Evolutionary conservation across 2,113 vertebrate genomes (phyloP).

Genomic region (Nothobranchius kuhntae): DNA sequence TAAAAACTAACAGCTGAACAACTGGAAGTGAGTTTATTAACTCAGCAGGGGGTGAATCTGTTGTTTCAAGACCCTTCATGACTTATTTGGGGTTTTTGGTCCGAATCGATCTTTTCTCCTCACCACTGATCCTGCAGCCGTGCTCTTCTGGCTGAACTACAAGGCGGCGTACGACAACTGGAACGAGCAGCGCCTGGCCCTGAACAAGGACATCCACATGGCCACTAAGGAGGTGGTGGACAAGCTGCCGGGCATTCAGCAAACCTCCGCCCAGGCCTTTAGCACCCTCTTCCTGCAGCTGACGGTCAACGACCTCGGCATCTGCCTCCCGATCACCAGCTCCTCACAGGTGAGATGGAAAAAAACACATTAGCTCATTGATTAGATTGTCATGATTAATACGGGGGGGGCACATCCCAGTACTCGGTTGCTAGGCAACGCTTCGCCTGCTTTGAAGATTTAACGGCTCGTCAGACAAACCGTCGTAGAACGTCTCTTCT

Average conservation of each 20-base stretch:
- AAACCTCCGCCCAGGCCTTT: constrained; percentile 95
- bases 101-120: not conserved
- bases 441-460: too few species aligned
- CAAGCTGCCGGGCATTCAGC: constrained; percentile 96
- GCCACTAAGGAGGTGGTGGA: constrained; percentile 98
- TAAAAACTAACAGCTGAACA: too few species aligned
- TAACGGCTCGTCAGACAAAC: too few species aligned
- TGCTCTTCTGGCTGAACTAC: constrained; percentile 99
- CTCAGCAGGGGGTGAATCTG: too few species aligned
- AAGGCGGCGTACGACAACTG: constrained; percentile 98
- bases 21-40: too few species aligned
- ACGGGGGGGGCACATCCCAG: too few species aligned
- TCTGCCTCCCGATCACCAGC: constrained; percentile 95
- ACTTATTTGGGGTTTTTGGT: not conserved
- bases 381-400: too few species aligned
- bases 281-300: constrained; percentile 97
- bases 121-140: constrained; percentile 78
- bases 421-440: too few species aligned
- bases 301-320: constrained; percentile 96
- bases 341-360: constrained; percentile 83
- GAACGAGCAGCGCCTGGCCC: constrained; percentile 96
- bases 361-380: not conserved
- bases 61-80: not conserved
- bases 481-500: too few species aligned
- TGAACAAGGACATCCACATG: constrained; percentile 97